A percentile compares a stretch with the other conserved stretches of the same genome.
phyloP scores from a whole-genome alignment of 1,140 invertebrate species.

The Drosophila subpulchrella region DNA sequence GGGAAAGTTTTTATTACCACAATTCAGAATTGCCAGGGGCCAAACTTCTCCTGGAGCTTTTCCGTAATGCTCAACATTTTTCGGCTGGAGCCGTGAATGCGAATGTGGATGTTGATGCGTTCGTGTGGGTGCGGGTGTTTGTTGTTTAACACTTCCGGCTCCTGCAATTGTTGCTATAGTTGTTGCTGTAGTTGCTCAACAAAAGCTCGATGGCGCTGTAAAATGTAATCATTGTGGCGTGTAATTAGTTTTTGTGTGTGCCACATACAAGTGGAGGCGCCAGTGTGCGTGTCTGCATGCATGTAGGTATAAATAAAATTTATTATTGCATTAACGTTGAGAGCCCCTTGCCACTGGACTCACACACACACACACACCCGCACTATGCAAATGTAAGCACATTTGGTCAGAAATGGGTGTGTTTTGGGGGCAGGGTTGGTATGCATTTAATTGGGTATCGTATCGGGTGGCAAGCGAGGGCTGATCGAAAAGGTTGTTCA shows the following conservation, averaged over 20 bases:
- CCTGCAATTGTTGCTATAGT: constrained; percentile 7
- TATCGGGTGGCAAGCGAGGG: constrained; percentile 20
- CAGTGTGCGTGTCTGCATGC: constrained; percentile 14
- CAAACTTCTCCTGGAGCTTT: constrained; percentile 15
- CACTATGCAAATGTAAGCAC: constrained; percentile 27
- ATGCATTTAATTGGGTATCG: constrained; percentile 40
- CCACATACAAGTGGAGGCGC: constrained; percentile 22
- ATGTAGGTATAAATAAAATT: constrained; percentile 59
- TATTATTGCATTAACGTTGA: constrained; percentile 62
- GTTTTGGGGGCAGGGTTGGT: neutral
- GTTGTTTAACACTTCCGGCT: constrained; percentile 45
- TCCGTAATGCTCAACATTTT: constrained; percentile 24
- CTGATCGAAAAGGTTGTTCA: neutral
- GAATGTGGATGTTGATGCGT: neutral
- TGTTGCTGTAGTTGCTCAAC: constrained; percentile 28
- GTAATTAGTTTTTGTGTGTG: constrained; percentile 77
- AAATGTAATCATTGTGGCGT: constrained; percentile 81
- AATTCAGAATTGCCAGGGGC: constrained; percentile 26
- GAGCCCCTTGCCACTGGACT: neutral
- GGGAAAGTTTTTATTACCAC: constrained; percentile 45
- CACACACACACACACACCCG: constrained; percentile 7
- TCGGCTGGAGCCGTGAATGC: neutral
- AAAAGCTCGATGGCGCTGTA: constrained; percentile 66
- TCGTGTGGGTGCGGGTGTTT: neutral
- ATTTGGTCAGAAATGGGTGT: constrained; percentile 2